Evolutionary conservation across 2,888 invertebrate species (phyloP).

Genomic region (Mythimna impura): DNA sequence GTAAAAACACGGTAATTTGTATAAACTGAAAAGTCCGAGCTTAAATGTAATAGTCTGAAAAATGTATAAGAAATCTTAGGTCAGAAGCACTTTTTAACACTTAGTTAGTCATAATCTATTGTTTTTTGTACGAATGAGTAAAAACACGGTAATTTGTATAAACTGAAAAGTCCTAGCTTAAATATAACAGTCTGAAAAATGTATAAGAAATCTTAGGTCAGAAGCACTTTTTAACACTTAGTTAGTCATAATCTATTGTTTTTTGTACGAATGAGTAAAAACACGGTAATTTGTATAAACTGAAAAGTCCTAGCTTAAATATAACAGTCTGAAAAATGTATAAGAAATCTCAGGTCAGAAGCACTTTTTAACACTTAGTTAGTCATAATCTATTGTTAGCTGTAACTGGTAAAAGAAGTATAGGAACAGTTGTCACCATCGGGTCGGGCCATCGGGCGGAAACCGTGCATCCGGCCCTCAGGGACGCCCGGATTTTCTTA

Average conservation of each 20-base stretch:
- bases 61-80: not conserved
- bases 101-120: conserved; percentile 46
- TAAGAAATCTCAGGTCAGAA: not conserved
- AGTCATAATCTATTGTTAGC: conserved; percentile 49
- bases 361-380: conserved; percentile 18
- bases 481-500: conserved; percentile 75
- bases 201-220: not conserved
- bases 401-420: conserved; percentile 60
- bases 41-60: not conserved
- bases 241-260: conserved; percentile 45
- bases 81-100: not conserved
- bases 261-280: too few species aligned
- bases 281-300: too few species aligned
- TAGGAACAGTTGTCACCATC: conserved; percentile 72
- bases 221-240: conserved; percentile 11
- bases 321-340: not conserved
- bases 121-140: too few species aligned
- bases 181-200: not conserved
- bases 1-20: not conserved
- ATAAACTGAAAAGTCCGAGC: not conserved
- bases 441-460: conserved; percentile 72
- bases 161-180: too few species aligned
- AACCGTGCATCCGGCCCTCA: conserved; percentile 77
- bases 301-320: too few species aligned
- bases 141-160: too few species aligned